Evolutionary conservation across 2,888 invertebrate species (phyloP).

Genomic region (Ophonus ardosiacus): DNA sequence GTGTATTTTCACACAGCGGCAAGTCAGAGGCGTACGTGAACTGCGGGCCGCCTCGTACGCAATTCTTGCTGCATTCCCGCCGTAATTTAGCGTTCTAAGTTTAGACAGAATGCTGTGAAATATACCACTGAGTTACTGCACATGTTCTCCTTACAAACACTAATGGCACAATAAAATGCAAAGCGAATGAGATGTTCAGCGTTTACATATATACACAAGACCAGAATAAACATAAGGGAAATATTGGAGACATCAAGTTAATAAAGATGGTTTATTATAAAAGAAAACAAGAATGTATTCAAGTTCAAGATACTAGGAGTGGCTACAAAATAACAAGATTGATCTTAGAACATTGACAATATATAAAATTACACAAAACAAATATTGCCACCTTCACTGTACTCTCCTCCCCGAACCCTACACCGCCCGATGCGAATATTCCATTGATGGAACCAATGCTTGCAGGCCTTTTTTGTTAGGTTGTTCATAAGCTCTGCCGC

Average conservation of each 20-base stretch:
- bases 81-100: constrained; percentile 59
- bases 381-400: too few species aligned
- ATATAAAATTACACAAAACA: too few species aligned
- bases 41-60: neutral
- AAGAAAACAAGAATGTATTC: too few species aligned
- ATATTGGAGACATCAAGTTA: neutral
- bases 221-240: neutral
- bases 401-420: too few species aligned
- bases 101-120: constrained; percentile 55
- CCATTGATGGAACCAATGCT: too few species aligned
- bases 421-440: too few species aligned
- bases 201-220: neutral
- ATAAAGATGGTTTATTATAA: too few species aligned
- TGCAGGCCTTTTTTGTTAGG: too few species aligned
- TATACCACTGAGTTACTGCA: constrained; percentile 55
- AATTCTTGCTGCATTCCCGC: constrained; percentile 51
- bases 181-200: constrained; percentile 22
- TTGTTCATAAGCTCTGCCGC: too few species aligned
- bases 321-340: too few species aligned
- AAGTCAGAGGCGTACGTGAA: constrained; percentile 14
- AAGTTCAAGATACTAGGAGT: too few species aligned
- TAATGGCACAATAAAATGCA: constrained; percentile 56
- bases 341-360: too few species aligned
- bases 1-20: neutral
- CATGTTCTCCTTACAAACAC: constrained; percentile 20